Percentiles rank a stretch among this genome's conserved stretches.
Conservation (phyloP, 2,797 vertebrate species). For the Notamacropus eugenii region DNA sequence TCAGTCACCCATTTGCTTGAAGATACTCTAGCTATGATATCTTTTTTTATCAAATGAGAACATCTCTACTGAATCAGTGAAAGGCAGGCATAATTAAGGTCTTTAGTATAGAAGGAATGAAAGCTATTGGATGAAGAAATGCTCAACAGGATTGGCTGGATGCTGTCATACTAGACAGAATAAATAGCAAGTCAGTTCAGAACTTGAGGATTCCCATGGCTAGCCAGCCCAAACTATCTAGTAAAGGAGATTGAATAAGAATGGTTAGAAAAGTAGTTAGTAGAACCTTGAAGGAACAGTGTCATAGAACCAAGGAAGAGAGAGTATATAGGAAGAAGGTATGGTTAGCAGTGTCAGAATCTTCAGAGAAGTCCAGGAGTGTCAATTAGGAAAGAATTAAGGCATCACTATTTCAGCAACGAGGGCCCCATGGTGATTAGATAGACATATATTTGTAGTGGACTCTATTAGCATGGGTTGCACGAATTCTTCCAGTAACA, state of each 20-base stretch:
- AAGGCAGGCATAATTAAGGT: neutral
- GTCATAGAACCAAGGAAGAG: neutral
- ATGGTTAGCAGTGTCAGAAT: neutral
- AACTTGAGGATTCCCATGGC: neutral
- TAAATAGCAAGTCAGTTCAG: neutral
- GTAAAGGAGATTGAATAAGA: neutral
- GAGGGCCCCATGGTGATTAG: neutral
- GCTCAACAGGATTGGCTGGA: neutral
- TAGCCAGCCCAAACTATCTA: neutral
- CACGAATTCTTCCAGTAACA: neutral
- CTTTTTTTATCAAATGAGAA: neutral
- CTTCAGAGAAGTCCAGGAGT: neutral
- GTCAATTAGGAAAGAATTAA: neutral
- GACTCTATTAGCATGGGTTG: neutral
- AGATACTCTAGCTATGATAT: neutral
- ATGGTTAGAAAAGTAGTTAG: neutral
- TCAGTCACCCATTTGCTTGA: neutral
- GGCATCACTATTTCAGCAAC: neutral
- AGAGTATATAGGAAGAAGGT: neutral
- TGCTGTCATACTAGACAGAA: neutral
- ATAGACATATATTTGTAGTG: neutral
- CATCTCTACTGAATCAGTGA: neutral
- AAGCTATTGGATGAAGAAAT: neutral
- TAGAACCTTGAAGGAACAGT: neutral
- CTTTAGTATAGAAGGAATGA: neutral